Base-by-base conservation (phyloP, 1,140 invertebrate species). In the Zaprionus ghesquierei region DNA sequence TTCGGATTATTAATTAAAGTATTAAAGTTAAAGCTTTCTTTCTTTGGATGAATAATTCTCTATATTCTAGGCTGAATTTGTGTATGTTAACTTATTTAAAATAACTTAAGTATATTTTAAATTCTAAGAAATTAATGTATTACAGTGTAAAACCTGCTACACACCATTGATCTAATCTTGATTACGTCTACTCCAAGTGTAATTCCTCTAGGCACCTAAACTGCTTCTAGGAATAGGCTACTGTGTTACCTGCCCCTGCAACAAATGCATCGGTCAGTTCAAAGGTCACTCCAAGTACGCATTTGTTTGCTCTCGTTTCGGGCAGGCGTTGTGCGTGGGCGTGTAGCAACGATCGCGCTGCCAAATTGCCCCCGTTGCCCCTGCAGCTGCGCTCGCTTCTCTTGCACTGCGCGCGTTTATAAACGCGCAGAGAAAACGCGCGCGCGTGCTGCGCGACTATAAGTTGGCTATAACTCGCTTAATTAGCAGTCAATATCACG, bases 401-500 rank as follows among this genome's bases (percentile, higher is more conserved):
- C 13, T 3, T 10, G 13, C n/a, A 35, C 4, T 33, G 44, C 18
- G 22, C 27, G 69, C 46, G 44, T 44, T 75, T 63, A 35, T 66
- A 63, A 74, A 61, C 56, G 63, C 58, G 27, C 29, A 9, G 13
- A 49, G 76, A 53, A 49, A 12, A 33, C 31, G 9, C 56, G 38
- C 33, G 65, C 69, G 69, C 81, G 81, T 87, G 79, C 71, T 60
- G 6, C 29, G 8, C 18, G 61, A 56, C 44, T 79, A 79, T 87
- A 87, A 86, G 76, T 72, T 65, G 64, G 50, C 75, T 41, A 72
- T 87, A 87, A 87, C 72, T 75, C 69, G 77, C 76, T 89, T 89
- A 89, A 89, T 89, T 89, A 89, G 77, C 84, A 89, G 84, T 77
- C 84, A 89, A 89, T 89, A 89, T 84, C 84, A 89, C 85, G 79